Percentiles rank a stretch among this genome's conserved stretches.
These are phyloP conservation scores for Muscina levida DNA, from an alignment of 2,888 invertebrate species.

Conservation along the genomic window DNA sequence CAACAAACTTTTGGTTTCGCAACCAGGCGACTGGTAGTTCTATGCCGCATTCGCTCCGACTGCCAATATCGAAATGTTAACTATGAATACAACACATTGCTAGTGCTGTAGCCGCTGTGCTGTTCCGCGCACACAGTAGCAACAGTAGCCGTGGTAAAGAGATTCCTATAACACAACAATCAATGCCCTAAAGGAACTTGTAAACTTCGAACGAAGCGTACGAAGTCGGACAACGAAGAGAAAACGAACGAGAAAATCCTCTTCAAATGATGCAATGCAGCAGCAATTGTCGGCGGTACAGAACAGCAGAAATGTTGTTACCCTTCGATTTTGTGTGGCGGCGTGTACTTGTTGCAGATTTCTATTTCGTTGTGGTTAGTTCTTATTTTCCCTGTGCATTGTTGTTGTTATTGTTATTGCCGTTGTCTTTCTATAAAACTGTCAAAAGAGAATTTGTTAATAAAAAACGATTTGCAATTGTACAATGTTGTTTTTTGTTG, in stretches of 20 bases:
- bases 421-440: conserved; percentile 49
- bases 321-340: conserved; percentile 47
- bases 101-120: not conserved
- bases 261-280: conserved; percentile 54
- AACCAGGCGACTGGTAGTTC: not conserved
- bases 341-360: conserved; percentile 46
- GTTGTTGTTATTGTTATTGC: conserved; percentile 10
- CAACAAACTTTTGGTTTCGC: not conserved
- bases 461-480: conserved; percentile 63
- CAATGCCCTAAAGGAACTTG: conserved; percentile 62
- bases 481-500: conserved; percentile 53
- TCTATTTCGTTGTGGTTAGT: conserved; percentile 23
- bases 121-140: conserved; percentile 23
- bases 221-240: conserved; percentile 13
- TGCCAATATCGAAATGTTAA: conserved; percentile 36
- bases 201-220: conserved; percentile 39
- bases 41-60: not conserved
- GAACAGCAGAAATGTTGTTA: conserved; percentile 38
- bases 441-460: conserved; percentile 65
- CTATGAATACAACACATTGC: conserved; percentile 2
- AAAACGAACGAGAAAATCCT: conserved; percentile 35
- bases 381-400: conserved; percentile 15
- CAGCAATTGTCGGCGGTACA: conserved; percentile 4
- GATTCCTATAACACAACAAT: conserved; percentile 52
- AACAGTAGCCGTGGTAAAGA: conserved; percentile 46